Evolutionary conservation across 2,797 vertebrate species (phyloP).

Genomic region (Nyctibius grandis): DNA sequence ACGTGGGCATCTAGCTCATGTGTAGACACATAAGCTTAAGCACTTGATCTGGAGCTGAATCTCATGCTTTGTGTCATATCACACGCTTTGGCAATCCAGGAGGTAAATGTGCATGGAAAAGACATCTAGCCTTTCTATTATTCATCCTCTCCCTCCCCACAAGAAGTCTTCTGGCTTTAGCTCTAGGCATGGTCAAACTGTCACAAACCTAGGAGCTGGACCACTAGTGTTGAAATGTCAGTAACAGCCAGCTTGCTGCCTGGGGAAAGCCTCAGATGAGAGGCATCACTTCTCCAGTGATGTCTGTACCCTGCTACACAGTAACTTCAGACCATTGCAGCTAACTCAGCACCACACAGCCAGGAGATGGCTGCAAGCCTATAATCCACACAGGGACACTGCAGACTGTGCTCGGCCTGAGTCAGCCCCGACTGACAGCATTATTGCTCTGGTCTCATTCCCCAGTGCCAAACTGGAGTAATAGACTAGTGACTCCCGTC

Average conservation of each 20-base stretch:
- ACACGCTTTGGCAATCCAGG: not conserved
- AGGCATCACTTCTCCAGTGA: not conserved
- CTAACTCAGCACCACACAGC: not conserved
- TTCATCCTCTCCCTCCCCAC: not conserved
- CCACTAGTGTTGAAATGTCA: not conserved
- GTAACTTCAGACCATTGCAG: accelerated
- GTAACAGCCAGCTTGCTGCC: accelerated
- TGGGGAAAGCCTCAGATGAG: not conserved
- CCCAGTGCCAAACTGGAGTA: not conserved
- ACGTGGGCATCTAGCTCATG: accelerated
- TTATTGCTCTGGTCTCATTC: not conserved
- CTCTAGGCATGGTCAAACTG: not conserved
- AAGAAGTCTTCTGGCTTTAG: not conserved
- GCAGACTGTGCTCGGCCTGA: too few relatives aligned
- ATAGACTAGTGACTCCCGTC: accelerated
- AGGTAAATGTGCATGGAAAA: not conserved
- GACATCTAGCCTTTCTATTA: not conserved
- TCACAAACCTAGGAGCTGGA: not conserved
- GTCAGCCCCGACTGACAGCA: accelerated
- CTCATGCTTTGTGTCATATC: not conserved
- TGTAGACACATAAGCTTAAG: not conserved
- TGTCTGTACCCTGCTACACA: accelerated
- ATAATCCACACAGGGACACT: not conserved
- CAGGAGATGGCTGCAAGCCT: not conserved
- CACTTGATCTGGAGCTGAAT: not conserved